Evolutionary conservation across 2,797 vertebrate genomes (phyloP).

Genomic region (Uromys caudimaculatus): DNA sequence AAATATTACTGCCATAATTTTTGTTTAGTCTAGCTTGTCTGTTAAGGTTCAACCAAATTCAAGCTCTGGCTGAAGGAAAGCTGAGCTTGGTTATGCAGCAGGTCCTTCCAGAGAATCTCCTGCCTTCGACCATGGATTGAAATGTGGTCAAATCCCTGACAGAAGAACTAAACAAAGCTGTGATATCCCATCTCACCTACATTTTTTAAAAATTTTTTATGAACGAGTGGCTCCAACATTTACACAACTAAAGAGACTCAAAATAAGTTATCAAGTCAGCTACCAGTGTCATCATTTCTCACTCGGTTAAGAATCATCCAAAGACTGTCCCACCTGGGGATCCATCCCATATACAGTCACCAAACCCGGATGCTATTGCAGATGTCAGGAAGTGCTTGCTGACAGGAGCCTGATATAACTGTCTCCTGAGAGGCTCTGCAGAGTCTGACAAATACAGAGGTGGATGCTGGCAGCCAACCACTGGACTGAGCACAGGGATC

Average conservation of each 20-base stretch:
- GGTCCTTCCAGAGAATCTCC: neutral
- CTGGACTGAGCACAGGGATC: no score
- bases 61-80: neutral
- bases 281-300: neutral
- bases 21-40: neutral
- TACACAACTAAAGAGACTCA: neutral
- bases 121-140: neutral
- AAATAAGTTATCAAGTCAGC: neutral
- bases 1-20: neutral
- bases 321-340: no score
- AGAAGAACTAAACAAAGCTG: neutral
- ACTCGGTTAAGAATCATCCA: neutral
- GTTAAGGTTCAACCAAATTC: neutral
- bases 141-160: neutral
- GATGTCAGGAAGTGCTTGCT: no score
- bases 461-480: no score
- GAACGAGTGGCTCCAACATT: neutral
- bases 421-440: no score
- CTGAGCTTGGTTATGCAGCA: neutral
- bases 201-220: neutral
- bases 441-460: no score
- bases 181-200: neutral
- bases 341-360: no score
- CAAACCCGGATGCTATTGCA: no score
- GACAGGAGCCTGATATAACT: no score